These are phyloP conservation scores for Oryzias melastigma DNA, from an alignment of 2,113 vertebrate species.

Conservation along the genomic window DNA sequence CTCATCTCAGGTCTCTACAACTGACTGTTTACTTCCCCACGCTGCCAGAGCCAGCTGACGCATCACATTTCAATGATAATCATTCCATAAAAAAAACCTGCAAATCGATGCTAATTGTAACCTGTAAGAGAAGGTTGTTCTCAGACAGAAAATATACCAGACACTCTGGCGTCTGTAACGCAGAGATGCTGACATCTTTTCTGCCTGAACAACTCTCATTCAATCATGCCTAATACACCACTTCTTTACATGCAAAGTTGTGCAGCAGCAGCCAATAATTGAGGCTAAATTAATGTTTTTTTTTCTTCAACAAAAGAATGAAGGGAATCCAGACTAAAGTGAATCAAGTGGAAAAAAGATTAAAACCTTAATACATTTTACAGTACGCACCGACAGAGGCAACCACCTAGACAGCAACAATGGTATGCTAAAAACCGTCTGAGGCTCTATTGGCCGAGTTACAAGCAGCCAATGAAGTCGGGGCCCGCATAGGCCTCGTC, in stretches of 20 bases:
- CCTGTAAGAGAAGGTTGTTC: not conserved
- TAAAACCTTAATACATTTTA: conserved; percentile 16
- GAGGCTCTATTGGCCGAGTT: conserved; percentile 21
- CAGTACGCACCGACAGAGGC: not conserved
- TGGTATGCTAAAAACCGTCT: conserved; percentile 25
- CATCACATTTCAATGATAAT: not conserved
- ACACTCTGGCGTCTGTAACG: not conserved
- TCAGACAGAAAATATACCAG: not conserved
- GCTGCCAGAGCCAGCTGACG: not conserved
- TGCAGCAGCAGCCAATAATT: not conserved
- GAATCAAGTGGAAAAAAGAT: conserved; percentile 13
- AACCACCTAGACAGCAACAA: conserved; percentile 2
- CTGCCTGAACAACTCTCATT: too few species aligned
- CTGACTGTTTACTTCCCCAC: not conserved
- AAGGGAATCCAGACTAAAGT: conserved; percentile 15
- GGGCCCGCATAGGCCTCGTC: conserved; percentile 63
- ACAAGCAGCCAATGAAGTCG: conserved; percentile 36
- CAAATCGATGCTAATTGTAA: not conserved
- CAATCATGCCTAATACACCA: not conserved
- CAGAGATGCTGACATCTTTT: not conserved
- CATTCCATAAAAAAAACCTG: not conserved
- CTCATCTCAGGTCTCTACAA: not conserved
- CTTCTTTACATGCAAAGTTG: not conserved
- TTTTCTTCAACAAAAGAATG: not conserved
- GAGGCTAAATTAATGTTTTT: not conserved